Conservation (phyloP, 2,888 invertebrate species). For the Escarpia spicata region DNA sequence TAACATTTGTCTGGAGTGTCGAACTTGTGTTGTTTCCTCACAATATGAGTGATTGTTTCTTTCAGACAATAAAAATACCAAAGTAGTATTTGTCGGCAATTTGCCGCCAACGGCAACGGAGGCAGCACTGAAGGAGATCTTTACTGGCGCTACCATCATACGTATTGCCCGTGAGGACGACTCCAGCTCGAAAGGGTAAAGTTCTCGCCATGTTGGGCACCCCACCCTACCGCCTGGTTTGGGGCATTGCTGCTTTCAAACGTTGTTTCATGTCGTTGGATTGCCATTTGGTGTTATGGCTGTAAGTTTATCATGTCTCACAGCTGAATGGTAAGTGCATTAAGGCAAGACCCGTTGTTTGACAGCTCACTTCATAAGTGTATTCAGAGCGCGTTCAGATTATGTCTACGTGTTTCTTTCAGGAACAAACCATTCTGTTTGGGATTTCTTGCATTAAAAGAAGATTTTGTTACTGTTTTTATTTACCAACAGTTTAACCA, state of each 20-base stretch:
- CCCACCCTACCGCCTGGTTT: background rate
- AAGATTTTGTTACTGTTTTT: constrained; percentile 1
- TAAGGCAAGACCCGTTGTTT: background rate
- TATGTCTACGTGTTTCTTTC: constrained; percentile 1
- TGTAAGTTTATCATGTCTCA: background rate
- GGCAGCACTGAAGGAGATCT: background rate
- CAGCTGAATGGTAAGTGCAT: constrained; percentile 3
- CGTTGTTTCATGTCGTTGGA: background rate
- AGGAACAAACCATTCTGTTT: background rate
- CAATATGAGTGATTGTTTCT: constrained; percentile 6
- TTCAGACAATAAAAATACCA: constrained; percentile 16
- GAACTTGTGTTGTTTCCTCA: background rate
- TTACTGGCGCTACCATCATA: background rate
- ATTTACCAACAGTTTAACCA: background rate
- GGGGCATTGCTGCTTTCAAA: background rate
- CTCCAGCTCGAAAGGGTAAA: constrained; percentile 16
- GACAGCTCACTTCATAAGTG: too few relatives aligned
- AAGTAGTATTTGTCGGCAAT: constrained; percentile 16
- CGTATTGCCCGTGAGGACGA: constrained; percentile 6
- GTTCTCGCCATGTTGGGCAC: constrained; percentile 12
- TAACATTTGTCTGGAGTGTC: background rate
- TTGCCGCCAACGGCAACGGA: background rate
- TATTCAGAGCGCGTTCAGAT: too few relatives aligned
- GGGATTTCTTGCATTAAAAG: background rate
- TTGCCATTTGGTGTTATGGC: background rate